These are phyloP conservation scores for Heptranchias perlo DNA, from an alignment of 2,113 vertebrate genomes.

Conservation along the genomic window DNA sequence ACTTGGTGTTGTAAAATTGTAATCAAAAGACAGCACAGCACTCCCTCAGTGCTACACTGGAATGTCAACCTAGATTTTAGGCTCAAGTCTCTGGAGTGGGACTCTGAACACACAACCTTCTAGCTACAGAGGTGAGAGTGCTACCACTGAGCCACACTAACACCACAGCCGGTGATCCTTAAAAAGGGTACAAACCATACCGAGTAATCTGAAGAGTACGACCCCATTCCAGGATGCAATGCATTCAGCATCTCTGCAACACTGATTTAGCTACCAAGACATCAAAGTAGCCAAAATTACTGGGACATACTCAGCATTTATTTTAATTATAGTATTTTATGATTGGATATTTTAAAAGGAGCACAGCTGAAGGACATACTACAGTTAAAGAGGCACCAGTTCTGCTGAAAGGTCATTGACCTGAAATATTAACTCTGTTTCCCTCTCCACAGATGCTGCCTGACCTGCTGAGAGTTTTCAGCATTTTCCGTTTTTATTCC, in stretches of 20 bases:
- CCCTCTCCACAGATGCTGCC: too few relatives aligned
- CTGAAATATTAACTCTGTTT: too few relatives aligned
- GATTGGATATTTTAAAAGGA: too few relatives aligned
- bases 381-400: too few relatives aligned
- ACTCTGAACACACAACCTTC: neutral
- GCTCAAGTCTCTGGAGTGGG: neutral
- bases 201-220: neutral
- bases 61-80: neutral
- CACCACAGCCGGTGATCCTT: neutral
- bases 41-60: neutral
- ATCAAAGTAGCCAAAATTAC: neutral
- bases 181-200: neutral
- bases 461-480: too few relatives aligned
- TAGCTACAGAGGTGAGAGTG: neutral
- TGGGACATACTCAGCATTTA: neutral
- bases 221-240: neutral
- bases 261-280: neutral
- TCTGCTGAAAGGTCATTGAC: too few relatives aligned
- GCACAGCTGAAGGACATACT: too few relatives aligned
- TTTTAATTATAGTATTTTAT: too few relatives aligned
- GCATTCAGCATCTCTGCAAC: neutral
- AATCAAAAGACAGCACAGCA: neutral
- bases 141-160: neutral
- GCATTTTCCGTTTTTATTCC: too few relatives aligned
- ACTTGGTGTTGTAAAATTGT: too few relatives aligned